Base-by-base conservation (phyloP, 2,888 invertebrate genomes). In the Lysandra bellargus region DNA sequence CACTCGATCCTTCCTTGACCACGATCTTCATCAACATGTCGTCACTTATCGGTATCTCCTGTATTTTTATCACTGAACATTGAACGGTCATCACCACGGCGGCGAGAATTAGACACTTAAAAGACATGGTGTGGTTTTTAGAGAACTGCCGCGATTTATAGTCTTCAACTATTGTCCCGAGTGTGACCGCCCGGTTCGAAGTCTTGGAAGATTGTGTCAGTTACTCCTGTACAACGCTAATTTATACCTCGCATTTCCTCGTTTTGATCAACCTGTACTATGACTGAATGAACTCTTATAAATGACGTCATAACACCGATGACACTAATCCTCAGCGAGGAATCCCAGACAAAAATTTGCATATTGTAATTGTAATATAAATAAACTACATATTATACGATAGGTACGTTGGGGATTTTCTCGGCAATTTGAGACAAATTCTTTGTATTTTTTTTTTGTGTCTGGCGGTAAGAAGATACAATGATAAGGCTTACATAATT, bases 61-160 rank as follows among this genome's bases (percentile, higher is more conserved):
- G 82, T 30, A 83, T 77, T 79, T 64, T 82, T 61, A 83, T 82
- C 7, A 83, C 81, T 9, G 82, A 79, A 73, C 82, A 80, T 74
- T 82, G 80, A 17, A 78, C 78, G 9, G 61, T 78, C 7, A 79
- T 49, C 17, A 81, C 6, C 37, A 80, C 49, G 17, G 61, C 57
- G 7, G 64, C 61, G 17, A 79, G 2, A 7, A 37, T 40, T 57
- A 80, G 44, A 75, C 44, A 79, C 4, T 1, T 64, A 49, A 73
- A 7, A 75, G 76, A 79, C 81, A 81, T 81, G 14, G 9, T 57
- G 76, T 49, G 69, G 4, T 69, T 14, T 37, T 6, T 37, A 69
- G 1, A 12, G 4, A 23, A 64, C 64, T 69, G 33, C 14, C 14
- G 69, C 4, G 33, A 33, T 33, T 5, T 12, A 33, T 33, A 14